phyloP scores from a whole-genome alignment of 1,140 invertebrate species.

The Brachionus plicatilis region DNA sequence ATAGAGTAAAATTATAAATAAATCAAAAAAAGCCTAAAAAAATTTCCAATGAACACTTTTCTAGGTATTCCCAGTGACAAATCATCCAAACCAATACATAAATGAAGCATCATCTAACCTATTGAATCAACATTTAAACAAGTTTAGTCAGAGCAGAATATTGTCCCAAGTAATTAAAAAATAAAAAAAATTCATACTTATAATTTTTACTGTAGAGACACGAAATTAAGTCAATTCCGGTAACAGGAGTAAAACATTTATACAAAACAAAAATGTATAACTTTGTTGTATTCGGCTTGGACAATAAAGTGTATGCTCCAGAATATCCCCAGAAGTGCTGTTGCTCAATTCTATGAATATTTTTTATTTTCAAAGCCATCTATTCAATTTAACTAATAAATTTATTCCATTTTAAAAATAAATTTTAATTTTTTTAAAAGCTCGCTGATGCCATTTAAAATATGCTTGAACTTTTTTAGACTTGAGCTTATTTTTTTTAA shows the following conservation, averaged over 20 bases:
- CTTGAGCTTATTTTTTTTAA: too few species aligned
- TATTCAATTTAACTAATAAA: neutral
- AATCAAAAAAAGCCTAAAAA: neutral
- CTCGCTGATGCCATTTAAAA: too few species aligned
- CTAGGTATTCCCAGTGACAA: neutral
- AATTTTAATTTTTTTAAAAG: too few species aligned
- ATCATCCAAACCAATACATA: neutral
- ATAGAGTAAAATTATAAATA: neutral
- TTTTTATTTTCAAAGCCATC: neutral
- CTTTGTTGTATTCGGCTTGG: conserved; percentile 8
- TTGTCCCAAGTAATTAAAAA: neutral
- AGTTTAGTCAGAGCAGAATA: neutral
- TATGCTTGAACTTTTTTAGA: too few species aligned
- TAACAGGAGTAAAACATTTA: neutral
- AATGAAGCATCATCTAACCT: conserved; percentile 3
- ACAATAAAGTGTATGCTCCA: neutral
- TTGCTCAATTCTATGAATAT: neutral
- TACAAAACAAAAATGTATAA: neutral
- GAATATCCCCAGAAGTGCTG: conserved; percentile 32
- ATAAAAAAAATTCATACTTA: neutral
- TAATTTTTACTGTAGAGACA: conserved; percentile 10
- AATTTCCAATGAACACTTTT: neutral
- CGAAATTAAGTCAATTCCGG: neutral
- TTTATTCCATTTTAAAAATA: too few species aligned
- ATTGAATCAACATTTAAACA: neutral